Percentiles rank a stretch among this genome's conserved stretches.
Evolutionary conservation across 2,113 vertebrate species (phyloP).

Genomic region (Galeopterus variegatus): DNA sequence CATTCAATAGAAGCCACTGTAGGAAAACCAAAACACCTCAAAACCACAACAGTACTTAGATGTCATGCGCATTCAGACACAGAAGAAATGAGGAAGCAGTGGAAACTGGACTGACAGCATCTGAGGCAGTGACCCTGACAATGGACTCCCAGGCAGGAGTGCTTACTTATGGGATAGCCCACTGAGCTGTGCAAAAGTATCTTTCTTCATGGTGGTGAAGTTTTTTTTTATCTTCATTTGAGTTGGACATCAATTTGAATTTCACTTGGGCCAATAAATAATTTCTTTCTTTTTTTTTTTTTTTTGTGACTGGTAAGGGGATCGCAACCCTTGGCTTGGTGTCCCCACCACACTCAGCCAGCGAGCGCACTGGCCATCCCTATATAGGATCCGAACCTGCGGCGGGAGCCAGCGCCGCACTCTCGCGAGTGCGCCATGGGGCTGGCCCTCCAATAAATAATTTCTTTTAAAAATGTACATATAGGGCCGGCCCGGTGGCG

Average conservation of each 20-base stretch:
- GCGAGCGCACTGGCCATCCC: too few relatives aligned
- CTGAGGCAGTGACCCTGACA: background rate
- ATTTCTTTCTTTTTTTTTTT: too few relatives aligned
- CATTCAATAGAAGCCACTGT: background rate
- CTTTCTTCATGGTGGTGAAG: background rate
- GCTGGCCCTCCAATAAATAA: slow-evolving; percentile 57
- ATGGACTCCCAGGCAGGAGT: background rate
- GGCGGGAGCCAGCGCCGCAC: too few relatives aligned
- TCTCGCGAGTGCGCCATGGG: too few relatives aligned
- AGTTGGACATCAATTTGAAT: slow-evolving; percentile 47
- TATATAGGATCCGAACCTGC: too few relatives aligned
- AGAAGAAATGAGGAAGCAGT: background rate
- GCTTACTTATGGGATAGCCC: background rate
- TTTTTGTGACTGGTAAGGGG: too few relatives aligned
- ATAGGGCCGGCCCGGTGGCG: too few relatives aligned
- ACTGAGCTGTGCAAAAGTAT: background rate
- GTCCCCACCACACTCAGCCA: too few relatives aligned
- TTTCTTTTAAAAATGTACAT: slow-evolving; percentile 6
- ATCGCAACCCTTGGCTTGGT: too few relatives aligned
- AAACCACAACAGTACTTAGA: background rate
- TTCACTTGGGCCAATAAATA: slow-evolving; percentile 32
- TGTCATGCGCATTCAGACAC: background rate
- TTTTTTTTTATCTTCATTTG: background rate
- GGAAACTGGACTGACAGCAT: background rate
- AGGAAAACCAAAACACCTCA: slow-evolving; percentile 41